Percentiles rank a stretch among this genome's conserved stretches.
Evolutionary conservation across 2,113 vertebrate genomes (phyloP).

Genomic region (Eretmochelys imbricata): DNA sequence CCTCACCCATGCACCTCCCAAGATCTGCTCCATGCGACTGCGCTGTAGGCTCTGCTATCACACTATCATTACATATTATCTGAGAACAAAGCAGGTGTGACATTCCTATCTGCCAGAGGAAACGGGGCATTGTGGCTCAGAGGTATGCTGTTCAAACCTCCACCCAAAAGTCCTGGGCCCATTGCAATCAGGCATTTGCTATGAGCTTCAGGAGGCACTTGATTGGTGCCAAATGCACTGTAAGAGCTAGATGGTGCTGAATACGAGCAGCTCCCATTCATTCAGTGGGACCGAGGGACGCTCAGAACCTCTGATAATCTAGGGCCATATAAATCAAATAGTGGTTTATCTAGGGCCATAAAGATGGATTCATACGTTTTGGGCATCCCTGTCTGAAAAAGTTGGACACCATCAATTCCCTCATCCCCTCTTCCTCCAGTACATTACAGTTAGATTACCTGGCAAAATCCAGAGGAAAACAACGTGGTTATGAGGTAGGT

Average conservation of each 20-base stretch:
- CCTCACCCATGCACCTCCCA: background rate
- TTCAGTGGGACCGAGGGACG: background rate
- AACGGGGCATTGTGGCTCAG: background rate
- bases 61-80: background rate
- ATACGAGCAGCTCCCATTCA: background rate
- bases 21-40: background rate
- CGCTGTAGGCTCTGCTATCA: background rate
- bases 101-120: background rate
- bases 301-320: background rate
- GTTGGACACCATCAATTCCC: background rate
- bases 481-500: background rate
- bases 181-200: background rate
- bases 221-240: background rate
- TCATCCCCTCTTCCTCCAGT: background rate
- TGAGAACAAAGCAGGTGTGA: background rate
- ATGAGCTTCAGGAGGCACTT: background rate
- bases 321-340: background rate
- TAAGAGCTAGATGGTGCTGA: background rate
- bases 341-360: background rate
- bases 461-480: background rate
- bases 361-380: background rate
- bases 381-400: background rate
- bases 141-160: background rate
- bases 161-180: background rate
- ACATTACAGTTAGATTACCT: background rate